phyloP scores from a whole-genome alignment of 2,888 invertebrate genomes.

The Drosophila histrio region DNA sequence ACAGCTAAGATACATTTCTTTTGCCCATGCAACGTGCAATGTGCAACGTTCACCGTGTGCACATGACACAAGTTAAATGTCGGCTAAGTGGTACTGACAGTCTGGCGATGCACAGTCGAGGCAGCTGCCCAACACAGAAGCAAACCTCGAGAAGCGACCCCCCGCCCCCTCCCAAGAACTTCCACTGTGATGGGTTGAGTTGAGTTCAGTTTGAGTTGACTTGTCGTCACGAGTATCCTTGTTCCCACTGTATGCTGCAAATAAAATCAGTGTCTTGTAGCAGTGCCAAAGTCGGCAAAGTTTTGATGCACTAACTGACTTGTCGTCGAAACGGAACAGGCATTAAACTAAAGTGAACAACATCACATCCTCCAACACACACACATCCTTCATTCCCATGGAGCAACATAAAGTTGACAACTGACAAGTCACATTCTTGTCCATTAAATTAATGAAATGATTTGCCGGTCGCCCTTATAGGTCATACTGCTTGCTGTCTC shows the following conservation, averaged over 20 bases:
- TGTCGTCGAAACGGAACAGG: slow-evolving; percentile 28
- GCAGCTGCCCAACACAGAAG: slow-evolving; percentile 29
- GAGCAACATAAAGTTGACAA: slow-evolving; percentile 71
- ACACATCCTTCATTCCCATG: slow-evolving; percentile 31
- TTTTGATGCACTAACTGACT: slow-evolving; percentile 68
- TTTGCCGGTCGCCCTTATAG: slow-evolving; percentile 28
- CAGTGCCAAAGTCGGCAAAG: slow-evolving; percentile 53
- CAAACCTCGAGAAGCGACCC: neutral
- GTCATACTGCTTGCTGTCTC: slow-evolving; percentile 21
- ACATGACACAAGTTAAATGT: slow-evolving; percentile 77
- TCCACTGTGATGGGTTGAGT: slow-evolving; percentile 5
- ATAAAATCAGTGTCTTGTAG: slow-evolving; percentile 71
- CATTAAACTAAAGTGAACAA: slow-evolving; percentile 74
- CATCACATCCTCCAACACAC: neutral
- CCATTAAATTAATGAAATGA: slow-evolving; percentile 79
- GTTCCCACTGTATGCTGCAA: slow-evolving; percentile 38
- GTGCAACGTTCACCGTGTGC: slow-evolving; percentile 30
- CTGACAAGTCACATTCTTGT: slow-evolving; percentile 76
- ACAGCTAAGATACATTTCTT: neutral
- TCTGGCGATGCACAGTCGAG: slow-evolving; percentile 42
- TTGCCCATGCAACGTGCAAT: neutral
- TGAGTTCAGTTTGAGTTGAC: slow-evolving; percentile 5
- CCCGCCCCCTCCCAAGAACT: neutral
- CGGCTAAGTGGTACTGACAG: slow-evolving; percentile 70
- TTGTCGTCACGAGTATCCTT: slow-evolving; percentile 42